Evolutionary conservation across 2,797 vertebrate species (phyloP), one percentile per base, ranked within the genome.

Genomic region (Muscicapa comitata): DNA sequence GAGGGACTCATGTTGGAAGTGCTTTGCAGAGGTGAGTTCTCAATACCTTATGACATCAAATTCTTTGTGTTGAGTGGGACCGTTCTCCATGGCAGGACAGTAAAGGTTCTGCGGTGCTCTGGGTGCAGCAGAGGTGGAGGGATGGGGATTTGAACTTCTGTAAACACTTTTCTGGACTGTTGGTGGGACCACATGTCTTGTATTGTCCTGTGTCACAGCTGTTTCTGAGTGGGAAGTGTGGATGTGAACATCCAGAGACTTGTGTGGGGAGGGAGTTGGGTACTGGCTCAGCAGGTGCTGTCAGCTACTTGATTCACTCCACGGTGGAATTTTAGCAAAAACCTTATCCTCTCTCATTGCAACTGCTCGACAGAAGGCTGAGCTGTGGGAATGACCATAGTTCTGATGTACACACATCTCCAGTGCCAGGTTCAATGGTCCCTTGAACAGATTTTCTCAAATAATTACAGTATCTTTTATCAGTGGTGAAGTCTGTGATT

Each of bases 191-290:
- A 10, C 3, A 7, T 8, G 3, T 11, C 23, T 28, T 58, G 38
- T 20, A 54, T 40, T 81, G 45, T 63, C 78, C 67, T 0, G 0
- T 38, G 45, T 48, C 11, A 8, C 31, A 23, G 18, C 45, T 9
- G 35, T 31, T 68, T 75, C 63, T 82, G 72, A 2, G 0, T 43
- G 59, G 58, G 72, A 45, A 1, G 20, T 14, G 47, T 5, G 55
- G 42, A 4, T 50, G 42, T 4, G 33, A 29, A 10, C 23, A 15
- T 3, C 7, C 6, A 1, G 47, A 24, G 50, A 29, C 28, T 35
- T 0, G 0, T 1, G 1, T 2, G 3, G 33, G 33, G 29, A 59
- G 28, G 21, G 51, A 54, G 33, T 5, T 1, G 1, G 31, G 40
- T 28, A 1, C 54, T 45, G 55, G 53, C 53, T 93, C 53, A 31